Evolutionary conservation across 2,888 invertebrate genomes (phyloP).

Genomic region (Selenia dentaria): DNA sequence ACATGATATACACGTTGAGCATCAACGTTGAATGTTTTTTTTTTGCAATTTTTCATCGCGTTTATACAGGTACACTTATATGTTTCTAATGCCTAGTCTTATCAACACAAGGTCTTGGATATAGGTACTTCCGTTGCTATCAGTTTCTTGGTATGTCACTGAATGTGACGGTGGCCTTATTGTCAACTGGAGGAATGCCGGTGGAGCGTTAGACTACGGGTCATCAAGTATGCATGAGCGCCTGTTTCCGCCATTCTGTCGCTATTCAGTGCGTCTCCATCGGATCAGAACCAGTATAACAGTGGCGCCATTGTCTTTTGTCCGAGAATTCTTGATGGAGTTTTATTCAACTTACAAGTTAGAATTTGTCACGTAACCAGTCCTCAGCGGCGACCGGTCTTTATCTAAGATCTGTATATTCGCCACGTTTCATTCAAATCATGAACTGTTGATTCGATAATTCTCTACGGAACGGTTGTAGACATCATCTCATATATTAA

Average conservation of each 20-base stretch:
- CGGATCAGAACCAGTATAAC: conserved; percentile 38
- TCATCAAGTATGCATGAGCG: conserved; percentile 65
- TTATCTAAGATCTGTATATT: conserved; percentile 10
- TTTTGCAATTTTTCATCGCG: too few species aligned
- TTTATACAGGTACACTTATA: too few species aligned
- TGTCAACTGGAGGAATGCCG: conserved; percentile 28
- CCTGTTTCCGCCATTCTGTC: conserved; percentile 48
- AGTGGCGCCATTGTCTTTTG: conserved; percentile 29
- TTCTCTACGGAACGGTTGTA: too few species aligned
- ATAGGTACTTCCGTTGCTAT: too few species aligned
- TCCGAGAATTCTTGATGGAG: conserved; percentile 6
- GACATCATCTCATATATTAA: too few species aligned
- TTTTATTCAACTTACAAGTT: conserved; percentile 13
- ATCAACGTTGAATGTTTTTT: too few species aligned
- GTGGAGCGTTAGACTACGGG: conserved; percentile 42
- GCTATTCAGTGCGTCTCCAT: conserved; percentile 29
- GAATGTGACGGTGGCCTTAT: not conserved
- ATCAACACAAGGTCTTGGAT: too few species aligned
- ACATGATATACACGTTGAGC: too few species aligned
- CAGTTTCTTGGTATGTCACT: too few species aligned
- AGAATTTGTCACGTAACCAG: conserved; percentile 7
- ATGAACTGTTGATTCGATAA: too few species aligned
- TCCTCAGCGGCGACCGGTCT: not conserved
- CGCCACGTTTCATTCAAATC: not conserved
- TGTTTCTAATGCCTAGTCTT: too few species aligned